These are phyloP conservation scores for Halisarca cf. caerulea DNA, from an alignment of 37 sponge, comb jelly and placozoan species.

Conservation along the genomic window DNA sequence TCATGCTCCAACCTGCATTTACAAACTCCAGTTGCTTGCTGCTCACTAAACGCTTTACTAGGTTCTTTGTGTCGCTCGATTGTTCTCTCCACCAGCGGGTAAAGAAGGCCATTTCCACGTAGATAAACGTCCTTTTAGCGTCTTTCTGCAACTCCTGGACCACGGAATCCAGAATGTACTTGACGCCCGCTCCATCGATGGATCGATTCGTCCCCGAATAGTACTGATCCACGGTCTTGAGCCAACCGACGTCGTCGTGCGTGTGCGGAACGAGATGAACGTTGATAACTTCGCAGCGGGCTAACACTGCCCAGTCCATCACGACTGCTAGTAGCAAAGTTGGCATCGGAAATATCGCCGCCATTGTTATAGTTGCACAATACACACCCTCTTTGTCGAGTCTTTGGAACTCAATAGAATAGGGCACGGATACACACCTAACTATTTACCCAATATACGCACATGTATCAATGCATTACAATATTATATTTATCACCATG, in stretches of 20 bases:
- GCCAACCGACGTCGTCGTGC: conserved; percentile 98
- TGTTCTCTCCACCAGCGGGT: conserved; percentile 88
- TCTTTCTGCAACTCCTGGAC: conserved; percentile 67
- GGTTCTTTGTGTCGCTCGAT: conserved; percentile 43
- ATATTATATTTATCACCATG: too few relatives aligned
- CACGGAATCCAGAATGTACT: conserved; percentile 91
- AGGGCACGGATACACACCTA: too few relatives aligned
- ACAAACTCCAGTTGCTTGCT: conserved; percentile 91
- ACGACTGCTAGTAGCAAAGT: too few relatives aligned
- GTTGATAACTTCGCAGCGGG: conserved; percentile 35
- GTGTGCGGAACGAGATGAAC: conserved; percentile 97
- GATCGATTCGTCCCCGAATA: conserved; percentile 80
- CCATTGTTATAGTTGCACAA: too few relatives aligned
- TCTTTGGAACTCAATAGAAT: too few relatives aligned
- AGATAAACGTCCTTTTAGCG: conserved; percentile 76
- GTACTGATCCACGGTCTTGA: conserved; percentile 96
- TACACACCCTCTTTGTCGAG: too few relatives aligned
- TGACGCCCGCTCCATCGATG: conserved; percentile 71
- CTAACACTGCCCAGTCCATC: too few relatives aligned
- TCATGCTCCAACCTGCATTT: conserved; percentile 97
- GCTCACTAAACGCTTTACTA: conserved; percentile 63
- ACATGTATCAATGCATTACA: too few relatives aligned
- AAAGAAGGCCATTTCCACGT: conserved; percentile 93
- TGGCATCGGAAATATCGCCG: too few relatives aligned
- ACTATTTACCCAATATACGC: too few relatives aligned